Evolutionary conservation across 2,888 invertebrate genomes (phyloP).

Genomic region (Eupithecia inturbata): DNA sequence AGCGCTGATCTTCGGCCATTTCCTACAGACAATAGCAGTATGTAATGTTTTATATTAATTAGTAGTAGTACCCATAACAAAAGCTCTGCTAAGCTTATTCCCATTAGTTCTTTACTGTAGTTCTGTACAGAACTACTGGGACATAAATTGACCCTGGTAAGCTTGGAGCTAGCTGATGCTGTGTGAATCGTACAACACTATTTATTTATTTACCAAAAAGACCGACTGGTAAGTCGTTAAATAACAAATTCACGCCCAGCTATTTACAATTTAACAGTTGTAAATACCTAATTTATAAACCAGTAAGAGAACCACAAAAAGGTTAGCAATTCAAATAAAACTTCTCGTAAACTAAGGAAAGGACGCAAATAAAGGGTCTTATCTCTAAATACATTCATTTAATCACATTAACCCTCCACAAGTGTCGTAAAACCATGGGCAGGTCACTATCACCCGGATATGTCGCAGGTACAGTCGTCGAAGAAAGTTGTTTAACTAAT

Average conservation of each 20-base stretch:
- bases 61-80: too few relatives aligned
- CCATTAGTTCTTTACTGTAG: too few relatives aligned
- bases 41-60: too few relatives aligned
- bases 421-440: slow-evolving; percentile 57
- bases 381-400: slow-evolving; percentile 62
- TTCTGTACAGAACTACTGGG: too few relatives aligned
- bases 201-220: not conserved
- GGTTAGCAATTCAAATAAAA: slow-evolving; percentile 47
- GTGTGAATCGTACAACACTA: too few relatives aligned
- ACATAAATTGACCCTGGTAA: too few relatives aligned
- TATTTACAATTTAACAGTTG: slow-evolving; percentile 11
- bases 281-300: slow-evolving; percentile 31
- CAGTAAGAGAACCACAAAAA: slow-evolving; percentile 28
- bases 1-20: too few relatives aligned
- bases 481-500: slow-evolving; percentile 1
- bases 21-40: too few relatives aligned
- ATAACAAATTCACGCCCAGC: slow-evolving; percentile 4
- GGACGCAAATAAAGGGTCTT: slow-evolving; percentile 56
- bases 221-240: not conserved
- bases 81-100: too few relatives aligned
- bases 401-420: slow-evolving; percentile 57
- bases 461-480: slow-evolving; percentile 18
- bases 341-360: slow-evolving; percentile 47
- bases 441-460: slow-evolving; percentile 41
- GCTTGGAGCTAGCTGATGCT: too few relatives aligned